phyloP scores from a whole-genome alignment of 2,797 vertebrate genomes.

The Karalla daura region DNA sequence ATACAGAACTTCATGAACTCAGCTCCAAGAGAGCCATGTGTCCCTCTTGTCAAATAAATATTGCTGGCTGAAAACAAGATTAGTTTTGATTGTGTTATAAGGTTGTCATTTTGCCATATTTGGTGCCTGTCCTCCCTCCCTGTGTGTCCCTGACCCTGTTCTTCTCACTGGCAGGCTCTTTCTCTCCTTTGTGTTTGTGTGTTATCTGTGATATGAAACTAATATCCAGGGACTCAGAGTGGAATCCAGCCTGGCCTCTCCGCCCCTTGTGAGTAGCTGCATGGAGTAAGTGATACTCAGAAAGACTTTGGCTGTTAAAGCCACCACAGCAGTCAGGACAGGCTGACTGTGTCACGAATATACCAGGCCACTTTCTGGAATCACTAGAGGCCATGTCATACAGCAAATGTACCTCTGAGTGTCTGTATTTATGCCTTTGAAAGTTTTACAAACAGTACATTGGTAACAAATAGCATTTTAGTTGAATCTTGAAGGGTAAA shows the following conservation, averaged over 20 bases:
- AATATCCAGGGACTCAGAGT: constrained; percentile 76
- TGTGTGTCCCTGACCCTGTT: constrained; percentile 45
- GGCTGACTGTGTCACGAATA: constrained; percentile 67
- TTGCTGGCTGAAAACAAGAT: neutral
- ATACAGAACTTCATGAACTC: neutral
- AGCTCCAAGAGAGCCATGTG: neutral
- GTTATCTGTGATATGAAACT: constrained; percentile 79
- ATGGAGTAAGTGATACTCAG: constrained; percentile 74
- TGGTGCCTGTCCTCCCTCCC: constrained; percentile 28
- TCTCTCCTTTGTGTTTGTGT: constrained; percentile 67
- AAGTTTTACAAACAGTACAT: neutral
- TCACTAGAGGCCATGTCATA: constrained; percentile 45
- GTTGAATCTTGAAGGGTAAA: constrained; percentile 6
- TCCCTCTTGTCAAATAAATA: neutral
- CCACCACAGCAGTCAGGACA: constrained; percentile 62
- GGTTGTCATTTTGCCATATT: constrained; percentile 26
- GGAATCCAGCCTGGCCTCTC: constrained; percentile 72
- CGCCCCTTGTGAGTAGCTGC: constrained; percentile 62
- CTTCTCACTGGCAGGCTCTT: constrained; percentile 45
- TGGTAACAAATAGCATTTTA: constrained; percentile 5
- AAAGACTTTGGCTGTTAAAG: constrained; percentile 73
- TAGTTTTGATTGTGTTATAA: constrained; percentile 2
- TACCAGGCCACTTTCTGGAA: constrained; percentile 47
- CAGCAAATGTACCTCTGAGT: constrained; percentile 22
- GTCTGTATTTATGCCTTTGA: neutral